Conservation (phyloP, 2,888 invertebrate genomes). For the Cephus nigrinus region DNA sequence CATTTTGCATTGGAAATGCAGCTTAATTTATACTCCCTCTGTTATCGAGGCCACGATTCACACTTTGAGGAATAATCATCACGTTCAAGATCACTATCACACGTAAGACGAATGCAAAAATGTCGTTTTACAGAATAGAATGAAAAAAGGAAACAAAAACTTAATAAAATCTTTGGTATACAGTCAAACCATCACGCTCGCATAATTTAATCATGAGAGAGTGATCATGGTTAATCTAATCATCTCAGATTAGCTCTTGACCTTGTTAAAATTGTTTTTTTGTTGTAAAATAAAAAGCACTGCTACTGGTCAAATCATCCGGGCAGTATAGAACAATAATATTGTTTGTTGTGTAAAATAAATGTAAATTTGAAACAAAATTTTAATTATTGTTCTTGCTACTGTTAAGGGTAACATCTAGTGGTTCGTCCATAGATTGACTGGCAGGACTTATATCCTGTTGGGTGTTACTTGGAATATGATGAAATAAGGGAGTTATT, state of each 20-base stretch:
- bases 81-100: neutral
- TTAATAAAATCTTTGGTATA: neutral
- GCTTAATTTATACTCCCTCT: neutral
- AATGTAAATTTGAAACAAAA: neutral
- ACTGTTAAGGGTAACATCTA: slow-evolving; percentile 60
- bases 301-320: neutral
- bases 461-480: slow-evolving; percentile 42
- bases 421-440: slow-evolving; percentile 56
- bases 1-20: neutral
- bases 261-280: neutral
- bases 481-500: slow-evolving; percentile 51
- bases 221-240: neutral
- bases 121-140: neutral
- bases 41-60: neutral
- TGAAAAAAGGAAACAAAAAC: neutral
- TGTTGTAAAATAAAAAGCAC: neutral
- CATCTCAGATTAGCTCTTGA: neutral
- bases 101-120: neutral
- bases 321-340: neutral
- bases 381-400: slow-evolving; percentile 40
- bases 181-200: neutral
- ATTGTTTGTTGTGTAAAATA: neutral
- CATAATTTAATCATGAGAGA: neutral
- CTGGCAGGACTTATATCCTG: slow-evolving; percentile 45
- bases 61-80: neutral